phyloP scores from a whole-genome alignment of 2,888 invertebrate species.

The Lacanobia wlatinum region DNA sequence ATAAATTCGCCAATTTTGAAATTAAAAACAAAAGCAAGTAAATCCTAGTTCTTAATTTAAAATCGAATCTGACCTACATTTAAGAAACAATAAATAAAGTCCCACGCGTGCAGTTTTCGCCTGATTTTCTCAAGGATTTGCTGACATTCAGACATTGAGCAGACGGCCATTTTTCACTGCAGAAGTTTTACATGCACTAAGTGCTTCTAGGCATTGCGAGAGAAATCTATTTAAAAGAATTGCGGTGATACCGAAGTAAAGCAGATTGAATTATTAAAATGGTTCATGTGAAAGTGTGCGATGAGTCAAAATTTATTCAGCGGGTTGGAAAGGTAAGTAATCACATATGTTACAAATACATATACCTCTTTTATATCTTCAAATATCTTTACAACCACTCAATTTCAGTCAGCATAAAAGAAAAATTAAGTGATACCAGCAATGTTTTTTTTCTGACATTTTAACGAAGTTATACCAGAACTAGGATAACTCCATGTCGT shows the following conservation, averaged over 20 bases:
- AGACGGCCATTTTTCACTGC: conserved; percentile 44
- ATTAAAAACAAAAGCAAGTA: neutral
- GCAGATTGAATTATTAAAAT: conserved; percentile 7
- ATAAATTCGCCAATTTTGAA: neutral
- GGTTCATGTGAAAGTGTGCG: conserved; percentile 4
- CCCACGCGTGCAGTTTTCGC: conserved; percentile 30
- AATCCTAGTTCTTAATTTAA: conserved; percentile 26
- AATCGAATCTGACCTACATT: conserved; percentile 52
- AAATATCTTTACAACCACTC: neutral
- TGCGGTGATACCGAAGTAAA: neutral
- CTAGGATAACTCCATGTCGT: too few species aligned
- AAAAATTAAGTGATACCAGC: neutral
- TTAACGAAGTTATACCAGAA: too few species aligned
- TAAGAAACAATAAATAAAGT: conserved; percentile 35
- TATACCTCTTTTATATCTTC: neutral
- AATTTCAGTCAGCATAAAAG: neutral
- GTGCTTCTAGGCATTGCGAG: conserved; percentile 34
- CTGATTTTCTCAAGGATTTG: conserved; percentile 39
- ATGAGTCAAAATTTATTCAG: neutral
- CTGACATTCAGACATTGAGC: conserved; percentile 32
- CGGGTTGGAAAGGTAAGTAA: neutral
- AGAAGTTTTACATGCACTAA: conserved; percentile 20
- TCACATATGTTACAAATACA: neutral
- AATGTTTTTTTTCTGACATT: too few species aligned
- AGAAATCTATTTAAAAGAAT: conserved; percentile 30